Evolutionary conservation across 37 sponge, comb jelly and placozoan genomes (phyloP), one percentile per base, ranked within the genome.

Genomic region (Halichondria panicea): DNA sequence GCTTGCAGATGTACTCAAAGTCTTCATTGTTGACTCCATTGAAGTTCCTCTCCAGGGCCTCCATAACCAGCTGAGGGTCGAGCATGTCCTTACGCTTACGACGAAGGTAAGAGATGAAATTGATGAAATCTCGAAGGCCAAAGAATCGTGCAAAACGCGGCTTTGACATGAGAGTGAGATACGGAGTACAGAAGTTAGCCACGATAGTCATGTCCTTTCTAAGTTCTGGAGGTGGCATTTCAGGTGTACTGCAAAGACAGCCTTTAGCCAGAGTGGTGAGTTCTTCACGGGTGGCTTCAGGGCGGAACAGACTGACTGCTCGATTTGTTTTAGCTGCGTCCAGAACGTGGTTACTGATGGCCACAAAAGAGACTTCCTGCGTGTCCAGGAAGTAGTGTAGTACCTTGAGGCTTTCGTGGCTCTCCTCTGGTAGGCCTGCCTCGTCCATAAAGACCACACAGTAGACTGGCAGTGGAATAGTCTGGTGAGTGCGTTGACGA

Each of bases 401-500:
- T n/a, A 93, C 96, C 63, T 95, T 95, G 61, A 95, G 74, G 39
- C 92, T 91, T 56, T 95, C 96, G 45, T 83, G 90, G 18, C 90
- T 61, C 40, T 91, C 96, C 44, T 92, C 84, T 22, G 96, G 96
- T 1, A 95, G 81, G n/a, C 96, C 96, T 27, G 96, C 96, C 36
- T 95, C 96, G 64, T 95, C 96, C 93, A 95, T 89, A 72, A 95
- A 95, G 35, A 95, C 96, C 32, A 95, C 94, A 68, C 87, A 86
- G 54, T 86, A 60, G 1, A 86, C 69, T 0, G 87, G 87, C 40
- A 86, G 69, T 22, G 81, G 74, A 22, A 86, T 67, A 7, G 36
- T 57, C 2, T 48, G 55, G 65, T 81, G 72, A n/a, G 65, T 72
- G 3, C 54, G 63, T 55, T 81, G 81, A 0, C 93, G 76, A 42